These are phyloP conservation scores for Acinonyx jubatus DNA, from an alignment of 2,113 vertebrate genomes.

Conservation along the genomic window DNA sequence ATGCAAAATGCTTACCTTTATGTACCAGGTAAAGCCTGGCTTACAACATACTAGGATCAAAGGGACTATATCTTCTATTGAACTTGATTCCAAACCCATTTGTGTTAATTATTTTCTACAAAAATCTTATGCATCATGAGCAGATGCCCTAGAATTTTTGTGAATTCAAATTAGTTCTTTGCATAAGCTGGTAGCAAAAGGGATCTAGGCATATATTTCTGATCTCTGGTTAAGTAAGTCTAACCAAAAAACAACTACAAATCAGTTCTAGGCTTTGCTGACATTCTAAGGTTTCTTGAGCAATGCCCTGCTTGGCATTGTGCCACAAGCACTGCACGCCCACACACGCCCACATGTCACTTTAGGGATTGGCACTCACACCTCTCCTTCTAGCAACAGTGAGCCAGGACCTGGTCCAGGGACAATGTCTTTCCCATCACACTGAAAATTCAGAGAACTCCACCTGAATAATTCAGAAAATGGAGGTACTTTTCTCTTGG, in stretches of 20 bases:
- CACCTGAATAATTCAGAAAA: background rate
- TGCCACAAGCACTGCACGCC: accelerated
- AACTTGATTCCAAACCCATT: conserved; percentile 55
- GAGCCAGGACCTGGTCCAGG: background rate
- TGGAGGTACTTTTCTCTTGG: background rate
- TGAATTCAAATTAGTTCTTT: conserved; percentile 37
- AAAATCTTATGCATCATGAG: background rate
- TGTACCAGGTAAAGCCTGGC: background rate
- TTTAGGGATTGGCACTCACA: background rate
- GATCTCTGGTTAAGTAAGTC: conserved; percentile 31
- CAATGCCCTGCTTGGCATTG: background rate
- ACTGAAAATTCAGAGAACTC: background rate
- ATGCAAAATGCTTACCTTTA: background rate
- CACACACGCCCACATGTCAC: background rate
- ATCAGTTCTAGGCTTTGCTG: background rate
- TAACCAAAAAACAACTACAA: conserved; percentile 40
- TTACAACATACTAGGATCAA: background rate
- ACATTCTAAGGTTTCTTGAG: conserved; percentile 2
- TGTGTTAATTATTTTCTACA: conserved; percentile 63
- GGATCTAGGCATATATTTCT: conserved; percentile 15
- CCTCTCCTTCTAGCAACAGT: background rate
- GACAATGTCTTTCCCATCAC: background rate
- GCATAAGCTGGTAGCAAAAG: background rate
- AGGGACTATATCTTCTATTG: conserved; percentile 41
- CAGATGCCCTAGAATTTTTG: background rate